A percentile compares a stretch with the other conserved stretches of the same genome.
These are phyloP conservation scores for Schizopygopsis malacanthus DNA, from an alignment of 2,797 vertebrate genomes.

Conservation along the genomic window DNA sequence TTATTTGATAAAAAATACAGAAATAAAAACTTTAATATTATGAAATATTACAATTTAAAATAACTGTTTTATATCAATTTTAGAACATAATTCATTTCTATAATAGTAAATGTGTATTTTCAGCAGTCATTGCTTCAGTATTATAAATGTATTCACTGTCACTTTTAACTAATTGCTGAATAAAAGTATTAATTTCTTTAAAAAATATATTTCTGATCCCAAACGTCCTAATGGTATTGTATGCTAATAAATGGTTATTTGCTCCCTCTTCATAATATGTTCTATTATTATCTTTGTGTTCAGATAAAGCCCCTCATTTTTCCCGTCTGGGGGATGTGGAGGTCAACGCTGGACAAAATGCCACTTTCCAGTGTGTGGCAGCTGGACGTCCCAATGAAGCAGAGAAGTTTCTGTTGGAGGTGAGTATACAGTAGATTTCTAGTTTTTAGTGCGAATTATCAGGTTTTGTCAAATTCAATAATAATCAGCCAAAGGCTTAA, in stretches of 20 bases:
- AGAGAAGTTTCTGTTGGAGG: slow-evolving; percentile 92
- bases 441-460: slow-evolving; percentile 25
- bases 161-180: background rate
- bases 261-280: background rate
- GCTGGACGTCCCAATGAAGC: slow-evolving; percentile 88
- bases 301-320: slow-evolving; percentile 96
- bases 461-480: background rate
- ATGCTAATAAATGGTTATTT: background rate
- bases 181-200: background rate
- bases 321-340: slow-evolving; percentile 95
- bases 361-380: slow-evolving; percentile 94
- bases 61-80: no score
- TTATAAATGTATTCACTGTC: background rate
- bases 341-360: slow-evolving; percentile 95
- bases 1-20: background rate
- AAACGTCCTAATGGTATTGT: background rate
- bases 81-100: background rate
- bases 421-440: slow-evolving; percentile 70
- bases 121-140: background rate
- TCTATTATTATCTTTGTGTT: background rate
- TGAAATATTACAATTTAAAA: background rate
- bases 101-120: background rate
- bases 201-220: background rate
- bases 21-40: background rate
- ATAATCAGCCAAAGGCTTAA: background rate